phyloP scores from a whole-genome alignment of 2,113 vertebrate genomes.

The Ptilorrhoa leucosticta region DNA sequence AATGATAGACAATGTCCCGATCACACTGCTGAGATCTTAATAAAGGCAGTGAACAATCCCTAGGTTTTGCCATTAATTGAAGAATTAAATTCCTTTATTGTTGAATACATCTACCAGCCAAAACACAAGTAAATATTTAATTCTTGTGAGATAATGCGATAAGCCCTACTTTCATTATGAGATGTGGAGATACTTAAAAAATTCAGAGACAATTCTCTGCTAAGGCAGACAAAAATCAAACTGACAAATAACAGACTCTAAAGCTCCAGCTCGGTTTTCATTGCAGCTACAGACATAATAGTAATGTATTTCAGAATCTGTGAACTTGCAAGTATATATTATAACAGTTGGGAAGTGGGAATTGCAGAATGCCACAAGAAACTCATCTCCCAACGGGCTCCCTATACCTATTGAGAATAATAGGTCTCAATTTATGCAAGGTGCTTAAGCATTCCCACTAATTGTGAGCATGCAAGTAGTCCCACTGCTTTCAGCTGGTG shows the following conservation, averaged over 20 bases:
- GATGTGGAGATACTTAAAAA: background rate
- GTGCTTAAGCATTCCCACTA: background rate
- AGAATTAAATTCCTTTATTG: background rate
- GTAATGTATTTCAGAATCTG: background rate
- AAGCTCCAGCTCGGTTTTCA: background rate
- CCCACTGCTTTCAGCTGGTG: background rate
- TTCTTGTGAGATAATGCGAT: background rate
- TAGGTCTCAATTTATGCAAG: background rate
- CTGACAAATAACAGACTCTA: background rate
- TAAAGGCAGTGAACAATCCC: background rate
- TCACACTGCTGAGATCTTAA: background rate
- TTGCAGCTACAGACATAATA: background rate
- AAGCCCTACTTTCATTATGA: background rate
- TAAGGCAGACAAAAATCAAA: background rate
- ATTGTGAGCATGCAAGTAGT: background rate
- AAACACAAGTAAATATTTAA: background rate
- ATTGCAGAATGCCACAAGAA: background rate
- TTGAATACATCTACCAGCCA: background rate
- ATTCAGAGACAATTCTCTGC: background rate
- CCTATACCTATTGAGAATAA: background rate
- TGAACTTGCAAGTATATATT: background rate
- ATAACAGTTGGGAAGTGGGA: background rate
- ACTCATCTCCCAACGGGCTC: background rate
- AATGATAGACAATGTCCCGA: background rate
- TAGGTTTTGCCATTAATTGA: background rate